phyloP scores from a whole-genome alignment of 2,888 invertebrate genomes.

The Dichetophora obliterata region DNA sequence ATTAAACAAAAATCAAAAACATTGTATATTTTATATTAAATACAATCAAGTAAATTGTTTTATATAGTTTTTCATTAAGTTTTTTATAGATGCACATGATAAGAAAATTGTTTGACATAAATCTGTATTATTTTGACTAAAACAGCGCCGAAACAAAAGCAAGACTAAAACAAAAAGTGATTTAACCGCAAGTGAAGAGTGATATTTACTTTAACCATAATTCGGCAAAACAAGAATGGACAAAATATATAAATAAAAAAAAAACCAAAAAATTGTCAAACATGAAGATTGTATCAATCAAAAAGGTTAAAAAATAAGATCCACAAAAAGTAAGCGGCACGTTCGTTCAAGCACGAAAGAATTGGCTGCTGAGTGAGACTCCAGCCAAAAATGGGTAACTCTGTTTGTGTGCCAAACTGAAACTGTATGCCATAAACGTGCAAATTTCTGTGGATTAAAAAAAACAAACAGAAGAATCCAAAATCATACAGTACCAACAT shows the following conservation, averaged over 20 bases:
- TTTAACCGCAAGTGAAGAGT: too few relatives aligned
- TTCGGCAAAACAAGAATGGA: conserved; percentile 6
- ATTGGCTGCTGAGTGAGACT: too few relatives aligned
- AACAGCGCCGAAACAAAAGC: background rate
- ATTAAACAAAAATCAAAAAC: too few relatives aligned
- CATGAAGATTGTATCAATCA: background rate
- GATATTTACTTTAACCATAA: background rate
- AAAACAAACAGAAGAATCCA: background rate
- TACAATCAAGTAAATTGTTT: too few relatives aligned
- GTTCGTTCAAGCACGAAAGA: background rate
- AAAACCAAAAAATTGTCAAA: background rate
- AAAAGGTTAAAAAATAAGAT: background rate
- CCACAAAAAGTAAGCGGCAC: background rate
- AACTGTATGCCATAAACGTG: conserved; percentile 6
- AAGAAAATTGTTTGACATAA: too few relatives aligned
- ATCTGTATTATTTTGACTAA: too few relatives aligned
- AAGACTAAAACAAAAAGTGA: background rate
- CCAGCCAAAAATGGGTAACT: background rate
- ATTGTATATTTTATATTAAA: too few relatives aligned
- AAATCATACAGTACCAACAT: background rate
- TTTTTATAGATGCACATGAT: too few relatives aligned
- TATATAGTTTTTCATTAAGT: too few relatives aligned
- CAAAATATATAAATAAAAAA: background rate
- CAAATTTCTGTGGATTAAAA: background rate
- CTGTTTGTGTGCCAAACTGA: background rate